Base-by-base conservation (phyloP, 2,113 vertebrate species). In the Lepus timidus region DNA sequence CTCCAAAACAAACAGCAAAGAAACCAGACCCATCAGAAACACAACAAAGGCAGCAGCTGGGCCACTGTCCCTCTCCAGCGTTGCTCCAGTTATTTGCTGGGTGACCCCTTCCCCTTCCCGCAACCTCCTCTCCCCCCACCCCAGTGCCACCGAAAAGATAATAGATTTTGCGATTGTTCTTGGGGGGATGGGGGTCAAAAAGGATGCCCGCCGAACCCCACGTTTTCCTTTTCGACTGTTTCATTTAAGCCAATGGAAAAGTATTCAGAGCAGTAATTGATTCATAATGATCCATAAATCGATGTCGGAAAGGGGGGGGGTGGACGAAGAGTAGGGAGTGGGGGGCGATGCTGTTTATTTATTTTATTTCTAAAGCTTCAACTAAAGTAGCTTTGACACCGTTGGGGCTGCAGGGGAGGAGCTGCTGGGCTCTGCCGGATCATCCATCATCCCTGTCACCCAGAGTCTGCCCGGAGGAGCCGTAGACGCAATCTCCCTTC, bases 381-480 rank as follows among this genome's bases (percentile, higher is more conserved):
- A 97, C 98, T 98, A 97, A 98, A 99, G 99, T 98, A 98, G 98
- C 98, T 99, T 97, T 99, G 99, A 99, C 99, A 99, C 98, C 78
- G 98, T 98, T 71, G 98, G 98, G 99, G 99, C 98, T 98, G 98
- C 98, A 99, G 99, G 99, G 99, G 99, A 98, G 99, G 99, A 98
- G 99, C 98, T 98, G 99, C 98, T 98, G 98, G 98, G 99, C 98
- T 98, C 98, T 94, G 98, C 98, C 94, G 98, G 98, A 98, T 99
- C 99, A 99, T 99, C 99, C 99, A 99, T 99, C 99, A 99, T 99
- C 98, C 98, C 99, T 99, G 99, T 99, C 99, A 99, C 98, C 98
- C 98, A 97, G 98, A 98, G 99, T 99, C 99, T 99, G 98, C 99
- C 99, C 98, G 98, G 99, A 99, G 99, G 98, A 98, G 98, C 98